A percentile compares a stretch with the other conserved stretches of the same genome.
These are phyloP conservation scores for Drosophila mimica DNA, from an alignment of 2,888 invertebrate species.

Conservation along the genomic window DNA sequence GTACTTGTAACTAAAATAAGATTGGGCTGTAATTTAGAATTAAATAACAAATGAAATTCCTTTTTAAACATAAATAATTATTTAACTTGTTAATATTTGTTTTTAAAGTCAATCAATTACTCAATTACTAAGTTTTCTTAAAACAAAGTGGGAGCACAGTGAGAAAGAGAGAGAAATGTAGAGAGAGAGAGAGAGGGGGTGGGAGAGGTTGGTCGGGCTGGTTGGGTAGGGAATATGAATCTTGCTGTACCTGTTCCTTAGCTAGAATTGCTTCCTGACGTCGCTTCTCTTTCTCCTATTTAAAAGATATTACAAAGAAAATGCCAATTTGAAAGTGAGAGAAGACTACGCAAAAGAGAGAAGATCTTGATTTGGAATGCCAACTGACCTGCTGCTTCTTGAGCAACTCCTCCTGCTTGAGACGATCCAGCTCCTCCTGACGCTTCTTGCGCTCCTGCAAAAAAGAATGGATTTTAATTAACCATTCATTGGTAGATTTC, in stretches of 20 bases:
- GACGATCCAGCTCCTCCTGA: slow-evolving; percentile 93
- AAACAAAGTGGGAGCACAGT: slow-evolving; percentile 2
- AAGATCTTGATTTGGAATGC: background rate
- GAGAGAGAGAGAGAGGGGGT: background rate
- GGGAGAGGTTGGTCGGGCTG: background rate
- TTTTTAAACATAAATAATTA: background rate
- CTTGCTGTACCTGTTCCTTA: slow-evolving; percentile 93
- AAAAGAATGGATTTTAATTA: background rate
- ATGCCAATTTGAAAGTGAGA: slow-evolving; percentile 47
- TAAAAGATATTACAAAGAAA: slow-evolving; percentile 77
- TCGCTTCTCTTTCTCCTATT: slow-evolving; percentile 95
- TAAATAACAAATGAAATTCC: background rate
- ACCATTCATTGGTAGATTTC: background rate
- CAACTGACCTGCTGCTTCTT: slow-evolving; percentile 92
- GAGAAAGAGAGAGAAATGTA: background rate
- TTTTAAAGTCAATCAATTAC: background rate
- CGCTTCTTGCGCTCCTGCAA: slow-evolving; percentile 93
- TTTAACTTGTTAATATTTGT: background rate
- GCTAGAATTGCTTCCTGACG: slow-evolving; percentile 94
- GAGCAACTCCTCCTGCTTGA: slow-evolving; percentile 92
- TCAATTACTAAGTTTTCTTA: background rate
- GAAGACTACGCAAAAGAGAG: slow-evolving; percentile 16
- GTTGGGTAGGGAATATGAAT: background rate
- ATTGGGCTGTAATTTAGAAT: background rate
- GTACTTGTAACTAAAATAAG: background rate